Conservation (phyloP, 2,113 vertebrate species). For the Budorcas taxicolor region DNA sequence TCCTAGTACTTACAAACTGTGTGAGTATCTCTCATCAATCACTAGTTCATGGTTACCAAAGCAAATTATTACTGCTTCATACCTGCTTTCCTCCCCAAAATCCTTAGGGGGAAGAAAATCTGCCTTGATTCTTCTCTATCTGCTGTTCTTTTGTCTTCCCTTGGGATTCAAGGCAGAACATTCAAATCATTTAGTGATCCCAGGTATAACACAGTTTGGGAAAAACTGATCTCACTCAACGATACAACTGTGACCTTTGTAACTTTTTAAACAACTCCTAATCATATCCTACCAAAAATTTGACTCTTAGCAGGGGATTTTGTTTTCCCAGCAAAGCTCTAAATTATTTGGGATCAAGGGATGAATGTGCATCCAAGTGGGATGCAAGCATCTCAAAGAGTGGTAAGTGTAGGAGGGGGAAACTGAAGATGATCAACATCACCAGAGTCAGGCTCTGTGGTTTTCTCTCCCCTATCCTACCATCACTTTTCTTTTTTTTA, state of each 20-base stretch:
- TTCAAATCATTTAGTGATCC: conserved; percentile 10
- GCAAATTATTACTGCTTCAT: not conserved
- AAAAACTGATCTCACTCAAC: conserved; percentile 17
- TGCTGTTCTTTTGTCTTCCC: not conserved
- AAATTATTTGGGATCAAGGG: not conserved
- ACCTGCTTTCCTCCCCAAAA: not conserved
- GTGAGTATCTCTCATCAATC: not conserved
- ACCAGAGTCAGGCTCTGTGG: not conserved
- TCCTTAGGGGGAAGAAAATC: not conserved
- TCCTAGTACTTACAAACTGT: not conserved
- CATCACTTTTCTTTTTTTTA: not conserved
- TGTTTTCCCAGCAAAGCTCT: not conserved
- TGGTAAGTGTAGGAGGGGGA: not conserved
- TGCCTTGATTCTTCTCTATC: not conserved
- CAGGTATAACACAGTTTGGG: not conserved
- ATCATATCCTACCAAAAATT: not conserved
- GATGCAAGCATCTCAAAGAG: not conserved
- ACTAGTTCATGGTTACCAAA: not conserved
- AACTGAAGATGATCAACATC: not conserved
- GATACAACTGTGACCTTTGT: not conserved
- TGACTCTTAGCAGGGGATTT: not conserved
- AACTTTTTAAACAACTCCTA: not conserved
- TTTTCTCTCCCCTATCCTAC: not conserved
- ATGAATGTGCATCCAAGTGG: not conserved
- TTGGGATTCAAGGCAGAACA: not conserved